A percentile compares a stretch with the other conserved stretches of the same genome.
Evolutionary conservation across 2,797 vertebrate species (phyloP).

Genomic region (Hippoglossus hippoglossus): DNA sequence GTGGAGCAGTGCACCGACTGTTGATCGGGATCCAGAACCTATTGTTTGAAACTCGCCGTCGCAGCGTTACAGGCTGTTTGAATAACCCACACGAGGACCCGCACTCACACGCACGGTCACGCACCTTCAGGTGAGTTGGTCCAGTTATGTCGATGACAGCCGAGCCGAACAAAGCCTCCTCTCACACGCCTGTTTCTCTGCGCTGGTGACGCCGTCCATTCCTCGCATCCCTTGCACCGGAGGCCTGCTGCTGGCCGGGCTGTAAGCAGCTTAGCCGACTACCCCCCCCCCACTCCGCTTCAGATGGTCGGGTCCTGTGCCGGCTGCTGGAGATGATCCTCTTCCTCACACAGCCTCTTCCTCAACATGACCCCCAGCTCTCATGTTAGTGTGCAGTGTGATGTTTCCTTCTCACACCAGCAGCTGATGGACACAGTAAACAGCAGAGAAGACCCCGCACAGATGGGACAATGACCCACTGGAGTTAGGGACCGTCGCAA

Average conservation of each 20-base stretch:
- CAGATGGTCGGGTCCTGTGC: slow-evolving; percentile 72
- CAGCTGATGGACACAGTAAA: background rate
- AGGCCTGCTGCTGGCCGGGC: slow-evolving; percentile 54
- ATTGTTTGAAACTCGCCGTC: background rate
- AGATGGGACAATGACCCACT: slow-evolving; percentile 16
- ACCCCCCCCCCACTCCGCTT: slow-evolving; percentile 59
- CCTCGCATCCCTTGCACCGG: too few species aligned
- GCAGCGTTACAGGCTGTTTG: background rate
- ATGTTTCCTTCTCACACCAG: background rate
- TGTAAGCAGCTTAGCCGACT: slow-evolving; percentile 75
- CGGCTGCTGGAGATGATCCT: too few species aligned
- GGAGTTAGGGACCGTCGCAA: slow-evolving; percentile 47
- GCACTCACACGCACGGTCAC: slow-evolving; percentile 36
- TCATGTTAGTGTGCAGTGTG: too few species aligned
- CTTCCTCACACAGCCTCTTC: background rate
- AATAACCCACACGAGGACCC: background rate
- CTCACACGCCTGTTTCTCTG: slow-evolving; percentile 51
- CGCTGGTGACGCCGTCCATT: slow-evolving; percentile 33
- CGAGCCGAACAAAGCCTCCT: slow-evolving; percentile 31
- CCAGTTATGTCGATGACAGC: slow-evolving; percentile 51
- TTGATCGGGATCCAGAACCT: too few species aligned
- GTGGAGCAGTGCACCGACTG: background rate
- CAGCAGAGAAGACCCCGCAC: background rate
- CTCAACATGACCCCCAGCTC: background rate
- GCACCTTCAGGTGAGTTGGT: slow-evolving; percentile 69